These are phyloP conservation scores for Caenorhabditis auriculariae DNA, from an alignment of 2,888 invertebrate species.

Conservation along the genomic window DNA sequence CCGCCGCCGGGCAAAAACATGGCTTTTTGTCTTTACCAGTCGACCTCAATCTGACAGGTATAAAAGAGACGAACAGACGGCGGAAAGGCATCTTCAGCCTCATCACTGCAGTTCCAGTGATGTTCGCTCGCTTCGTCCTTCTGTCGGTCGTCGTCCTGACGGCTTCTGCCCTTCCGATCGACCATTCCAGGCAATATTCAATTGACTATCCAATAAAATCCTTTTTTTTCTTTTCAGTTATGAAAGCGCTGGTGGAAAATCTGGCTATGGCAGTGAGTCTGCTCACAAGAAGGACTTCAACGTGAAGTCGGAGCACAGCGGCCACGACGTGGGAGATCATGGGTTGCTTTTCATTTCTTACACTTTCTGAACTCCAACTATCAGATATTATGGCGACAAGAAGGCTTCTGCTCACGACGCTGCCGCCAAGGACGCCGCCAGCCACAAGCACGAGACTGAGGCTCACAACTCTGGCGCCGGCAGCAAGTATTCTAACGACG, in stretches of 20 bases:
- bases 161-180: constrained; percentile 15
- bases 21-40: too few species aligned
- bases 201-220: too few species aligned
- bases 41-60: too few species aligned
- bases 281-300: constrained; percentile 32
- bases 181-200: constrained; percentile 18
- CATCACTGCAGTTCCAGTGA: too few species aligned
- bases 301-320: constrained; percentile 32
- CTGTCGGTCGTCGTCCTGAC: constrained; percentile 14
- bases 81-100: too few species aligned
- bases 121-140: background rate
- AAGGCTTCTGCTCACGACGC: constrained; percentile 35
- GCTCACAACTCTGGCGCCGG: constrained; percentile 36
- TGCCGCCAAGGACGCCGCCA: constrained; percentile 31
- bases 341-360: background rate
- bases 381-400: constrained; percentile 26
- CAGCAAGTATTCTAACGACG: constrained; percentile 39
- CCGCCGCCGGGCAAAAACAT: too few species aligned
- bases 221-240: constrained; percentile 16
- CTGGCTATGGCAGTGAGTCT: constrained; percentile 35
- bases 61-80: too few species aligned
- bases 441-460: constrained; percentile 33
- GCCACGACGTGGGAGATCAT: constrained; percentile 27
- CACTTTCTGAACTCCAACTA: background rate
- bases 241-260: constrained; percentile 25